Base-by-base conservation (phyloP, 2,797 vertebrate species). In the Gallinago stenura region DNA sequence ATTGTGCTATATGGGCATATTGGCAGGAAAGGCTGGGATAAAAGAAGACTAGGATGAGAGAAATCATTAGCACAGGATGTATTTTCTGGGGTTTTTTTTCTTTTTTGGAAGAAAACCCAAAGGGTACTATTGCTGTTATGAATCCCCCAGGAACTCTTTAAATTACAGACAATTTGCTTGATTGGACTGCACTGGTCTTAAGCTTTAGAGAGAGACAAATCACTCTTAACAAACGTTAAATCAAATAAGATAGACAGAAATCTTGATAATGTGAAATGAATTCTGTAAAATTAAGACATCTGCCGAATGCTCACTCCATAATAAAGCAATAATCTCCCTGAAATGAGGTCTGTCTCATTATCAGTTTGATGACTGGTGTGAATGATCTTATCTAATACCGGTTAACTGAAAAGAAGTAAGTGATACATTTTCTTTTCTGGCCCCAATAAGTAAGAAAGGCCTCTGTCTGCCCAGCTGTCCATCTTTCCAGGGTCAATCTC, bases 101-200 rank as follows among this genome's bases (percentile, higher is more conserved):
- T 51, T 85, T 93, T 91, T 65, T 0, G 1, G 79, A 95, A 96
- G 89, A 92, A 92, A 89, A 93, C 71, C 92, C 95, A 73, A 95
- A 95, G 97, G 83, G 70, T 95, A 85, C 91, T 87, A 73, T 69
- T 85, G 83, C 84, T 89, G 94, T 92, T 96, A 88, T 25, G 43
- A 97, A 94, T 97, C 96, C 96, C 96, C n/a, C 41, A 95, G 94
- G 96, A 96, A 91, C 85, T 72, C 85, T 95, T 96, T 88, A 96
- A 97, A 97, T 97, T 96, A 95, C 87, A 95, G 94, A 96, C 95
- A 96, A 95, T 97, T 97, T 97, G 70, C 93, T 95, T 97, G 96
- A 97, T 97, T 97, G 94, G 94, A 84, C 95, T 95, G 87, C 78
- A 70, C 85, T 92, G 89, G 90, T 96, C 90, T 93, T 94, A 95